phyloP scores from a whole-genome alignment of 2,888 invertebrate species.

The Leptopterna dolabrata region DNA sequence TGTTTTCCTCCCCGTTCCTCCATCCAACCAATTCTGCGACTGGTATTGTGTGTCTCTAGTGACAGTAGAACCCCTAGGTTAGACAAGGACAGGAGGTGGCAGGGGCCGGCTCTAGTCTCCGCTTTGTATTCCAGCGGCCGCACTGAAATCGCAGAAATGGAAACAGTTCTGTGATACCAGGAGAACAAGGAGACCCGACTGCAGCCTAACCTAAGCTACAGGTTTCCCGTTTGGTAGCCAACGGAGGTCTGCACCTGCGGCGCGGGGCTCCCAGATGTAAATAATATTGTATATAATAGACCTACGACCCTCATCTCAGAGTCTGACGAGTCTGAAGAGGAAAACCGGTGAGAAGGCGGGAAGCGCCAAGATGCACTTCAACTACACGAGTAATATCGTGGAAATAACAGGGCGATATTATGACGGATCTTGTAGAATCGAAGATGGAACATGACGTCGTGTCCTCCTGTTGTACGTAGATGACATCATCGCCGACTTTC shows the following conservation, averaged over 20 bases:
- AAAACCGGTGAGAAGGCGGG: background rate
- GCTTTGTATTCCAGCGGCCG: conserved; percentile 66
- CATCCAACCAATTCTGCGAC: background rate
- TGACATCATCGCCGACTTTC: too few species aligned
- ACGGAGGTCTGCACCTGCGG: conserved; percentile 39
- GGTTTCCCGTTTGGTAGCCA: conserved; percentile 60
- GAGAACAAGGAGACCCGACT: conserved; percentile 51
- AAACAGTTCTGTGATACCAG: conserved; percentile 85
- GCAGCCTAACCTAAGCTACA: conserved; percentile 57
- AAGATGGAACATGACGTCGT: too few species aligned
- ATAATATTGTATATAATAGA: conserved; percentile 40
- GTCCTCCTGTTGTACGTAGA: too few species aligned
- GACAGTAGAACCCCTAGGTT: conserved; percentile 52
- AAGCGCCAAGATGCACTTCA: background rate
- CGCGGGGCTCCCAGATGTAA: conserved; percentile 25
- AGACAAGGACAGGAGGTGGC: conserved; percentile 45
- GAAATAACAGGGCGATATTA: too few species aligned
- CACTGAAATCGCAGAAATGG: conserved; percentile 89
- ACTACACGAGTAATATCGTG: background rate
- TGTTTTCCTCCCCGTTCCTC: background rate
- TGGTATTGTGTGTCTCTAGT: conserved; percentile 23
- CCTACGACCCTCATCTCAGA: background rate
- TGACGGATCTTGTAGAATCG: too few species aligned
- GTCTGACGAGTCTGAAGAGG: background rate
- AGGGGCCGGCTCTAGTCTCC: conserved; percentile 50